Evolutionary conservation across 2,888 invertebrate genomes (phyloP), one percentile per base, ranked within the genome.

Genomic region (Keiferia lycopersicella): DNA sequence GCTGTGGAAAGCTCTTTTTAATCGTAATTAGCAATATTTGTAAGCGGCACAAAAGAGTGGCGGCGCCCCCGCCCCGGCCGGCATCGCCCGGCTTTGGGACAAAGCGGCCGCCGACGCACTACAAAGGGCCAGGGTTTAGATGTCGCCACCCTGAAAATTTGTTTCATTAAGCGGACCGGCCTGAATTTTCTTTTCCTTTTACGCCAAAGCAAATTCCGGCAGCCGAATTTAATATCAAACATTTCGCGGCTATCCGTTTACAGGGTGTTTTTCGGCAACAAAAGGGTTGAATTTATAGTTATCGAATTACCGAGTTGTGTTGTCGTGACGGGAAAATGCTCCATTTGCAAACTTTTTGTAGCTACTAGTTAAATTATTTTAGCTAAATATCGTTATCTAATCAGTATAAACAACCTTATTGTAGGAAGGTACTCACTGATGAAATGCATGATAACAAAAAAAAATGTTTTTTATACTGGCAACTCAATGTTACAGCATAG

Each of bases 111-210:
- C 69, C 73, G 66, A 77, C 82, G 76, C 83, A 84, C 86, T 85
- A 89, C 90, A 90, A 90, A 90, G 87, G 85, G 82, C 84, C 83
- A 86, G 84, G 85, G 85, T 84, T 87, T 87, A 87, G 87, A 88
- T 83, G 88, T 86, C 83, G 80, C 86, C 81, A 80, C 84, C 84
- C 84, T 81, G 83, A 84, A 88, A 90, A 88, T 91, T 88, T 87
- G 89, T 88, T 88, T 88, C 89, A 90, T 88, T 89, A 86, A 86
- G 79, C 84, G 81, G 75, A 75, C 80, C 79, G 76, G 75, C 80
- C 86, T 74, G 80, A 83, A 85, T 83, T 87, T 86, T 84, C 83
- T 87, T 87, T 82, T 76, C 81, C 77, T 80, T 80, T 78, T 79
- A 78, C 66, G 71, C 71, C 73, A 71, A 76, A 73, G 73, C 69